Evolutionary conservation across 2,888 invertebrate genomes (phyloP).

Genomic region (Apodemia duryi): DNA sequence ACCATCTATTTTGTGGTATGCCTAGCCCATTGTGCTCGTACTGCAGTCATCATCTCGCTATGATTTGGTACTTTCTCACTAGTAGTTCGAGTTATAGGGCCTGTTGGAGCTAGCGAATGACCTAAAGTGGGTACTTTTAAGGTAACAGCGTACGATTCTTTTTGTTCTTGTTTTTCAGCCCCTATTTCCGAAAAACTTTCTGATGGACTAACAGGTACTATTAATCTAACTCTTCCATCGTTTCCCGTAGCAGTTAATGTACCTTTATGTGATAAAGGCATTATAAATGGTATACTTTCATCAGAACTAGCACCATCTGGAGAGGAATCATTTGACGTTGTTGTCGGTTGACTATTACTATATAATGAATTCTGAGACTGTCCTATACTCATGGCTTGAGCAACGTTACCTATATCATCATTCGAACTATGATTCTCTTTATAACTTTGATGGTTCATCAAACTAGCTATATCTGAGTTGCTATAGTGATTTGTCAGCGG

Average conservation of each 20-base stretch:
- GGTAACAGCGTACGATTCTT: constrained; percentile 61
- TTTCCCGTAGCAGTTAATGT: constrained; percentile 80
- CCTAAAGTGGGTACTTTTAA: constrained; percentile 73
- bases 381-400: constrained; percentile 60
- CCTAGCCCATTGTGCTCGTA: constrained; percentile 90
- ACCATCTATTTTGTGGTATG: constrained; percentile 88
- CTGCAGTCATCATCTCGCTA: constrained; percentile 90
- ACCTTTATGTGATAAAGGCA: constrained; percentile 82
- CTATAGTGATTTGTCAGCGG: constrained; percentile 57
- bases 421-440: constrained; percentile 44
- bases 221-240: constrained; percentile 80
- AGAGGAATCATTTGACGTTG: constrained; percentile 69
- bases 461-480: constrained; percentile 51
- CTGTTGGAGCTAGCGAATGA: constrained; percentile 75
- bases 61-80: constrained; percentile 92
- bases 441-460: constrained; percentile 44
- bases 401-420: constrained; percentile 43
- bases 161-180: constrained; percentile 42
- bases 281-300: constrained; percentile 80
- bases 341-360: constrained; percentile 56
- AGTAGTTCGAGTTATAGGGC: constrained; percentile 86
- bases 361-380: constrained; percentile 58
- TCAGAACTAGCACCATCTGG: constrained; percentile 59
- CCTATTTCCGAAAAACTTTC: constrained; percentile 54
- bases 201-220: constrained; percentile 80